These are phyloP conservation scores for Anolis sagrei DNA, from an alignment of 2,113 vertebrate species.

Conservation along the genomic window DNA sequence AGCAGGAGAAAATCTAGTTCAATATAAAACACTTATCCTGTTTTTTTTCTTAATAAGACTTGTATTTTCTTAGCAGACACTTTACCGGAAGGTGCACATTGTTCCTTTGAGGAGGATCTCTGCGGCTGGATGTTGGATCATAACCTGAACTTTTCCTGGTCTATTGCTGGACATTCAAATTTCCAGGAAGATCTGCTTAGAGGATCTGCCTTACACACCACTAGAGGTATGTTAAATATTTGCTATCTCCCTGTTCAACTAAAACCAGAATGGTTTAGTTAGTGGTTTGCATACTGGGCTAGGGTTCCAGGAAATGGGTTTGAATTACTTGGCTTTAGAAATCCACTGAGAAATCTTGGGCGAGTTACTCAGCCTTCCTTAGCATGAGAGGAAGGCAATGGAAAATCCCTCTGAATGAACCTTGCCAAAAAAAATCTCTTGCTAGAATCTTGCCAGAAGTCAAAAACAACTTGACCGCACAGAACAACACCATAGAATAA, in stretches of 20 bases:
- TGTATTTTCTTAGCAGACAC: slow-evolving; percentile 60
- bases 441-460: too few relatives aligned
- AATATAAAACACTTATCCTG: not conserved
- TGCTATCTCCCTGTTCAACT: not conserved
- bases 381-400: too few relatives aligned
- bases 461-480: too few relatives aligned
- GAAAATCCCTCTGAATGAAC: too few relatives aligned
- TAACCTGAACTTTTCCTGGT: slow-evolving; percentile 76
- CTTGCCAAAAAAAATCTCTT: too few relatives aligned
- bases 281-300: too few relatives aligned
- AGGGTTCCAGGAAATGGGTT: too few relatives aligned
- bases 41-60: slow-evolving; percentile 10
- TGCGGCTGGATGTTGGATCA: slow-evolving; percentile 85
- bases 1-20: not conserved
- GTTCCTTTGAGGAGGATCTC: slow-evolving; percentile 83
- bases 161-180: slow-evolving; percentile 70
- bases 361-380: too few relatives aligned
- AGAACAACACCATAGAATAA: too few relatives aligned
- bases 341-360: too few relatives aligned
- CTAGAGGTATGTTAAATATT: slow-evolving; percentile 76
- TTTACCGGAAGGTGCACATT: slow-evolving; percentile 83
- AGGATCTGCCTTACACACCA: slow-evolving; percentile 77
- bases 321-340: too few relatives aligned
- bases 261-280: not conserved
- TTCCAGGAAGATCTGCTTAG: slow-evolving; percentile 62